Base-by-base conservation (phyloP, 2,888 invertebrate species). In the Harpalus rubripes region DNA sequence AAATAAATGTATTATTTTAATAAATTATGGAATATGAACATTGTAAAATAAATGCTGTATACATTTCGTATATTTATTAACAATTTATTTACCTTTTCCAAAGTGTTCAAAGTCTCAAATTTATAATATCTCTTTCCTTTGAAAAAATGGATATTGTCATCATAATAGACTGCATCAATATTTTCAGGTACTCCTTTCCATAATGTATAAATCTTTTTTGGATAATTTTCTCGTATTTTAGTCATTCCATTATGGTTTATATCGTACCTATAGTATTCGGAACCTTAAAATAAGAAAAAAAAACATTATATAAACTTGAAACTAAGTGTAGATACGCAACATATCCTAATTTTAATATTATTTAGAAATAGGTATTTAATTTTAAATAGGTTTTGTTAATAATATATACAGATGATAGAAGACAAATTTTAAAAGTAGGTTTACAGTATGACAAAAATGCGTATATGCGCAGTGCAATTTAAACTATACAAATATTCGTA, bases 111-210 rank as follows among this genome's bases (percentile, higher is more conserved):
- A 4, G 52, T 52, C 2, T 82, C 72, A 56, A 72, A 44, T 26
- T 8, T 68, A 18, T 56, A 82, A 39, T 68, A 68, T 15, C 12
- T 56, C 6, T 16, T 58, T 68, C 56, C 41, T 18, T 82, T 82
- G 32, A 82, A 82, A 59, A 82, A 82, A 15, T 82, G 52, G 2
- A 26, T 10, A 39, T 82, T 12, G 6, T 18, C 26, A 58, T 82
- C 58, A 32, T 72, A 82, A 32, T 82, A 82, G 12, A 59, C 72
- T 7, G 82, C 82, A 56, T 82, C 72, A 16, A 82, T 82, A 32
- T 52, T 15, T 52, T 15, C 26, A 12, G 82, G 72, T 58, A 82
- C 39, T n/a, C 82, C 82, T 58, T 65, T 65, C 81, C 81, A 81
- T 18, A 81, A 41, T 12, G 18, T 81, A 10, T 65, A 81, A 0